Base-by-base conservation (phyloP, 2,888 invertebrate genomes). In the Calliopum simillimum region DNA sequence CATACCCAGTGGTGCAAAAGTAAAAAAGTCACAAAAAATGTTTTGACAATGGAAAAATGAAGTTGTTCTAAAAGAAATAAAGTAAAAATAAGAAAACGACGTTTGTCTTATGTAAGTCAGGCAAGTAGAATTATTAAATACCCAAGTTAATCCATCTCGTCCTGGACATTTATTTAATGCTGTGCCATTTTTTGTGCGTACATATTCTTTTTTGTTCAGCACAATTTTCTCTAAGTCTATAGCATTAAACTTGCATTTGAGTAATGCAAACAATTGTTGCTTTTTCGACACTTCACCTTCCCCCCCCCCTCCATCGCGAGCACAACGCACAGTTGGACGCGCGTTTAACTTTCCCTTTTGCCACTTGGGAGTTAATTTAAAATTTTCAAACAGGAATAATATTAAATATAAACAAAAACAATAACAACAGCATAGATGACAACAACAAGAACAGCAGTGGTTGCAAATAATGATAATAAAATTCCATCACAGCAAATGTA, bases 331-430 rank as follows among this genome's bases (percentile, higher is more conserved):
- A 21, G 19, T 19, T 55, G 55, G 55, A 19, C 55, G 19, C 55
- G 19, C 21, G 55, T 49, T 1, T 4, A 19, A 21, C 21, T 19
- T 55, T 58, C 33, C 14, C 41, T 14, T 14, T 12, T 6, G 33
- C 4, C 8, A 33, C 68, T 59, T 58, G 59, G 59, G 51, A 59
- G 23, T 47, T 51, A 68, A 68, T 68, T 59, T 59, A 66, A 66
- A 46, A 16, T 53, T n/a, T 66, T 47, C 51, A 47, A 33, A 6
- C 62, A 25, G 25, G 23, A 49, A 47, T 63, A 23, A 63, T 63
- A 49, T 49, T 23, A 63, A 49, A 49, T 12, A 49, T 49, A 49
- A 49, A 49, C 14, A 49, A 11, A 44, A n/a, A 44, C 6, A 49
- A 49, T 14, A 16, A 0, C 8, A 49, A 14, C 49, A 56, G 14